Conservation (phyloP, 2,113 vertebrate species). For the Halcyon malimbica region DNA sequence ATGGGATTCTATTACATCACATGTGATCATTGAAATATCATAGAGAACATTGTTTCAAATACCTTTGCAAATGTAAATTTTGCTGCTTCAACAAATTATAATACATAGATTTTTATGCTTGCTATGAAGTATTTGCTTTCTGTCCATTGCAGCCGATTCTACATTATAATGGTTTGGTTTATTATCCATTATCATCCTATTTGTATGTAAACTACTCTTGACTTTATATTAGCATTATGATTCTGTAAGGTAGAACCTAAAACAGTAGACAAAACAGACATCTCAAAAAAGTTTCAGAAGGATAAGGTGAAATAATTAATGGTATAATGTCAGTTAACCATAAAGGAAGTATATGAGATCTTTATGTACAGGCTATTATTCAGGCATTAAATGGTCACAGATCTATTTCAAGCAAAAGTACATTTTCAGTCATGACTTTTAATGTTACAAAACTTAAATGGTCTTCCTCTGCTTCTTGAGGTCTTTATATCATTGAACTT, state of each 20-base stretch:
- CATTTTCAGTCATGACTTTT: not conserved
- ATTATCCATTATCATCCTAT: not conserved
- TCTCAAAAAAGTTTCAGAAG: not conserved
- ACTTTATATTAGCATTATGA: not conserved
- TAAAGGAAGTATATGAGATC: not conserved
- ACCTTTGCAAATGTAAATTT: not conserved
- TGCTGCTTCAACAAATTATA: not conserved
- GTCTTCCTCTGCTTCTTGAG: not conserved
- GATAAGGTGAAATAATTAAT: not conserved
- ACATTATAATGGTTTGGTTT: not conserved
- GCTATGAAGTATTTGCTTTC: not conserved
- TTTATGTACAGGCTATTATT: not conserved
- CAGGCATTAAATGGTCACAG: not conserved
- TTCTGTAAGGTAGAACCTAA: not conserved
- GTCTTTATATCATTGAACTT: not conserved
- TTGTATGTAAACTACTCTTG: not conserved
- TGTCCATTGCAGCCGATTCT: not conserved
- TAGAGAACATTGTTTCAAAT: not conserved
- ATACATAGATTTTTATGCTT: not conserved
- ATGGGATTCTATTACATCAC: not conserved
- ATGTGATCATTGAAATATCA: not conserved
- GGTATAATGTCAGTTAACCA: not conserved
- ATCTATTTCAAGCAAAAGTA: constrained; percentile 10
- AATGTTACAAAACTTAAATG: not conserved
- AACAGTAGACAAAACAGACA: not conserved